Percentiles rank a stretch among this genome's conserved stretches.
Evolutionary conservation across 2,797 vertebrate species (phyloP).

Genomic region (Gorsachius magnificus): DNA sequence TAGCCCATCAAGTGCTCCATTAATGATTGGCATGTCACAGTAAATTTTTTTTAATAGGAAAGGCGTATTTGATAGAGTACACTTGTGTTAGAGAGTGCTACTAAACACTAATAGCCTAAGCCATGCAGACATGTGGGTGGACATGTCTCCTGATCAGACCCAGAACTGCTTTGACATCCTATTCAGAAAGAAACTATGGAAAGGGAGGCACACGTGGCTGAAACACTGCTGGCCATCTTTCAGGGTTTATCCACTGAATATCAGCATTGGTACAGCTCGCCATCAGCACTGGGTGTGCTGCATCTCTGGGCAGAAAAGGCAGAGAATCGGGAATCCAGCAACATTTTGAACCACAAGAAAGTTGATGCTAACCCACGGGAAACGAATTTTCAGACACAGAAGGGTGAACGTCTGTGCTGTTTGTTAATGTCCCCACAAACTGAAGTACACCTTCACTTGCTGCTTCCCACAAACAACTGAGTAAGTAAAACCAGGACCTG

Average conservation of each 20-base stretch:
- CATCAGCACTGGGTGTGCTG: not conserved
- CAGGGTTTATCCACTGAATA: not conserved
- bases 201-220: not conserved
- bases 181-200: not conserved
- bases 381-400: not conserved
- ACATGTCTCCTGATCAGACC: not conserved
- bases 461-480: not conserved
- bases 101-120: not conserved
- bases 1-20: not conserved
- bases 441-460: not conserved
- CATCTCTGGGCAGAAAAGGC: not conserved
- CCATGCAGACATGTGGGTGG: accelerated
- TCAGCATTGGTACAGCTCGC: not conserved
- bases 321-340: not conserved
- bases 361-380: not conserved
- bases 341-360: not conserved
- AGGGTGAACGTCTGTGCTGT: not conserved
- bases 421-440: not conserved
- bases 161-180: not conserved
- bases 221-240: not conserved
- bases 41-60: not conserved
- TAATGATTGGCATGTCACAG: not conserved
- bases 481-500: not conserved
- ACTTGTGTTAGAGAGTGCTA: not conserved
- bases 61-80: not conserved